Conservation (phyloP, 1,140 invertebrate genomes). For the Adelges cooleyi region DNA sequence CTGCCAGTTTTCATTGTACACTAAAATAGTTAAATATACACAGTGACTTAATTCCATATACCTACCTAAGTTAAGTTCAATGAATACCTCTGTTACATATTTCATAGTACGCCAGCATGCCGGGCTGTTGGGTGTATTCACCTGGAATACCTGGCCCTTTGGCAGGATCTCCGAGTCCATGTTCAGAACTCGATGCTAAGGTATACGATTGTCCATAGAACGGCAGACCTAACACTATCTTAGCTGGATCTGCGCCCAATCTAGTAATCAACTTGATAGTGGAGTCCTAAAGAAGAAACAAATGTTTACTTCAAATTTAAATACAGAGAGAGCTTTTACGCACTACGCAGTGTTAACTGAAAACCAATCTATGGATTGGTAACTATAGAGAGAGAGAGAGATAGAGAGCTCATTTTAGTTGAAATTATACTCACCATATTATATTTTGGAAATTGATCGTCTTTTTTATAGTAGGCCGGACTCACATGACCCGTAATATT, state of each 20-base stretch:
- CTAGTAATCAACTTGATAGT: constrained; percentile 59
- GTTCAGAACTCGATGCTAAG: constrained; percentile 44
- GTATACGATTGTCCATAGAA: constrained; percentile 81
- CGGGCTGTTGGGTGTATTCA: constrained; percentile 72
- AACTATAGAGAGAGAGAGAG: too few species aligned
- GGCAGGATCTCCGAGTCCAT: constrained; percentile 43
- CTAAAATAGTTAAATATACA: constrained; percentile 27
- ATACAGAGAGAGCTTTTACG: too few species aligned
- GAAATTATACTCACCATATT: constrained; percentile 53
- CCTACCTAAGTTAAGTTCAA: constrained; percentile 2
- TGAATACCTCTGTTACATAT: constrained; percentile 67
- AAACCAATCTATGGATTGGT: too few species aligned
- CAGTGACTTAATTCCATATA: background rate
- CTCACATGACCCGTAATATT: constrained; percentile 66
- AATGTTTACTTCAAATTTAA: too few species aligned
- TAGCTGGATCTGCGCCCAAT: constrained; percentile 62
- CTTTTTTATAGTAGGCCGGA: constrained; percentile 52
- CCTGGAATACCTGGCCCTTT: constrained; percentile 63
- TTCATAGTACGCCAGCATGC: constrained; percentile 82
- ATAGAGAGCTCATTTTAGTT: too few species aligned
- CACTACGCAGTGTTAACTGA: too few species aligned
- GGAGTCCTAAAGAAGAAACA: constrained; percentile 49
- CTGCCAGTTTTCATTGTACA: constrained; percentile 32
- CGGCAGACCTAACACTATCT: constrained; percentile 73
- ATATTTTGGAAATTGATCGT: constrained; percentile 58